Base-by-base conservation (phyloP, 2,797 vertebrate genomes). In the Coccyzus lansbergi region DNA sequence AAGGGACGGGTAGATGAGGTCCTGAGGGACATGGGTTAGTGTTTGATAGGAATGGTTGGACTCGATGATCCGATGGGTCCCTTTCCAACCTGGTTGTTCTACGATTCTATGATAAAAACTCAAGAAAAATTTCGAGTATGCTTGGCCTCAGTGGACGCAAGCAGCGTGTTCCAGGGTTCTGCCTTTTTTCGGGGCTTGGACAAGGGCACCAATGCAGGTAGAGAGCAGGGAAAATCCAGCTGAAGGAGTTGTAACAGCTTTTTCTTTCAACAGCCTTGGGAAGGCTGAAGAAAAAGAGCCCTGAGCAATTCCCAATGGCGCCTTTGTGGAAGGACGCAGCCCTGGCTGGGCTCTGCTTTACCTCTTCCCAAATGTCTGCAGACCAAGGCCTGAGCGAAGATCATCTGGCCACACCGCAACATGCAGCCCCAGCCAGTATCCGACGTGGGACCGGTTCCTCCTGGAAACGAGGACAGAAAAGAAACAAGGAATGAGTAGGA, bases 381-480 rank as follows among this genome's bases (percentile, higher is more conserved):
- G 89, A 99, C 95, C 96, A 99, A 97, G 44, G 99, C 99, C 95
- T 99, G 98, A 28, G 98, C 99, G 5, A 99, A 98, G 97, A 99
- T 99, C 99, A 99, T 99, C 98, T 99, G 99, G 64, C 99, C 99
- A 52, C 99, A 99, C 67, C 99, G 99, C 87, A 99, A 96, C 99
- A 99, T 99, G 86, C 99, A 99, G 63, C 99, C 99, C 99, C 99
- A 99, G 96, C 99, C 99, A 0, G 99, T 99, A 84, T 99, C 99
- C 12, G 99, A 99, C 6, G 99, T 99, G 42, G 99, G 99, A 56
- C 99, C 99, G 0, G 99, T 99, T 52, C 99, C 99, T 86, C 99
- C 99, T 99, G 97, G 8, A 91, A 92, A 44, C 5, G 91, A 14
- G 15, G 48, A 52, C 7, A 55, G 62, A 67, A 63, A 34, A 65